Conservation (phyloP, 92 coral and sea anemone genomes). For the Porites lobata region DNA sequence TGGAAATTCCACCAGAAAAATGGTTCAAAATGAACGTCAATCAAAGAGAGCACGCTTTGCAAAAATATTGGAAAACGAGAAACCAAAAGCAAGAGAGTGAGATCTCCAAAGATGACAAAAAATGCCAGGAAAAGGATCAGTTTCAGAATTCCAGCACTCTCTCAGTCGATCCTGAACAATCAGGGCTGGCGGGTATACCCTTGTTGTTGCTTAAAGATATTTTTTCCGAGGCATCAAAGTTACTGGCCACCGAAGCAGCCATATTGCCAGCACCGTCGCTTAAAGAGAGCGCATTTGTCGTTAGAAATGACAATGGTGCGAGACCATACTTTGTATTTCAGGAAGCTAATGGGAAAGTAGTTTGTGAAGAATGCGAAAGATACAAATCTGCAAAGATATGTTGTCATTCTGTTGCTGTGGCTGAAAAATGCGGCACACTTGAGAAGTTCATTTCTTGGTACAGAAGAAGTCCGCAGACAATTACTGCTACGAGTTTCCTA, state of each 20-base stretch:
- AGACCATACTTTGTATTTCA: constrained; percentile 21
- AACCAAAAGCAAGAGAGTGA: too few species aligned
- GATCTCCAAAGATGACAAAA: too few species aligned
- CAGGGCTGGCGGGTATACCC: constrained; percentile 47
- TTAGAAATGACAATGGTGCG: constrained; percentile 2
- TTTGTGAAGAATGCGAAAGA: constrained; percentile 16
- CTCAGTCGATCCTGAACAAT: constrained; percentile 49
- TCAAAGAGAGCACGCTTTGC: constrained; percentile 7
- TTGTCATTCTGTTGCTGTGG: constrained; percentile 31
- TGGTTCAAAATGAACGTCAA: constrained; percentile 55
- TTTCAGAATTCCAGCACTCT: neutral
- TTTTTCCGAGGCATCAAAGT: constrained; percentile 26
- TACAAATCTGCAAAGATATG: constrained; percentile 41
- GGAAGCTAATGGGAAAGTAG: constrained; percentile 17
- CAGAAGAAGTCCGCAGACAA: constrained; percentile 27
- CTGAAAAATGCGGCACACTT: constrained; percentile 16
- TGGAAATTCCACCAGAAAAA: constrained; percentile 39
- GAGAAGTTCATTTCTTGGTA: constrained; percentile 24
- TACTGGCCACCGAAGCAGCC: constrained; percentile 13
- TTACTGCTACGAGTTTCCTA: constrained; percentile 28
- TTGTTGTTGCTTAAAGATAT: constrained; percentile 46
- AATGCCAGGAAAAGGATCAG: too few species aligned
- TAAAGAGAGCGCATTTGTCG: neutral
- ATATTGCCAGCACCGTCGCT: neutral
- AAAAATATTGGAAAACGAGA: too few species aligned